Evolutionary conservation across 2,797 vertebrate species (phyloP).

Genomic region (Semotilus atromaculatus): DNA sequence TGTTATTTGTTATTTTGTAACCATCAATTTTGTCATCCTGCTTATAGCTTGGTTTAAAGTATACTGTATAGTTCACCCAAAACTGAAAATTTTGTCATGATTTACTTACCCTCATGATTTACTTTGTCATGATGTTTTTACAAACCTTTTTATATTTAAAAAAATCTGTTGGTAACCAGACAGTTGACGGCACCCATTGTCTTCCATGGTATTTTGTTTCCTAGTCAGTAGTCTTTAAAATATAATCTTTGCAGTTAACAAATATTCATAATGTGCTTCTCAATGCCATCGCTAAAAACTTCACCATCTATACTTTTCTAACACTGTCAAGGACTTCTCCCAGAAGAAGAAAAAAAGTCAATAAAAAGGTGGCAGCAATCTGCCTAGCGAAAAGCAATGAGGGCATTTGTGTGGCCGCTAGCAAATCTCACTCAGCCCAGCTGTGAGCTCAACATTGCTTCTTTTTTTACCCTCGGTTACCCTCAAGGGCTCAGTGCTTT

Average conservation of each 20-base stretch:
- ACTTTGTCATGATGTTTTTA: no score
- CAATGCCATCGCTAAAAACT: background rate
- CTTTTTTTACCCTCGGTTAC: background rate
- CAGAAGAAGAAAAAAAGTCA: slow-evolving; percentile 27
- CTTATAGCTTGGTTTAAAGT: background rate
- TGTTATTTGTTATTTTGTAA: slow-evolving; percentile 20
- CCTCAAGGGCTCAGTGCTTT: slow-evolving; percentile 15
- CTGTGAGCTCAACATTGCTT: slow-evolving; percentile 20
- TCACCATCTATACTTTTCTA: slow-evolving; percentile 1
- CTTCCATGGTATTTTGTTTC: no score
- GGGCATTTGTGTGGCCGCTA: slow-evolving; percentile 1
- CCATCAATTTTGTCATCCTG: background rate
- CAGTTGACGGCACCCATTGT: no score
- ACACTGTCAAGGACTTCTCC: slow-evolving; percentile 48
- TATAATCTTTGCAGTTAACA: no score
- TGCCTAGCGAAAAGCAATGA: slow-evolving; percentile 31
- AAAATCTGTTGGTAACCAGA: no score
- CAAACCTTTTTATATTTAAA: no score
- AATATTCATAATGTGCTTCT: background rate
- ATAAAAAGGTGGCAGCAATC: slow-evolving; percentile 25
- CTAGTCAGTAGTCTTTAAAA: no score
- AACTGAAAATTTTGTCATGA: no score
- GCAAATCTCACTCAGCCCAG: slow-evolving; percentile 22
- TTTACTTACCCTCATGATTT: no score
- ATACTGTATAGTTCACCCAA: no score